These are phyloP conservation scores for Drosophila arawakana DNA, from an alignment of 1,140 invertebrate genomes.

Conservation along the genomic window DNA sequence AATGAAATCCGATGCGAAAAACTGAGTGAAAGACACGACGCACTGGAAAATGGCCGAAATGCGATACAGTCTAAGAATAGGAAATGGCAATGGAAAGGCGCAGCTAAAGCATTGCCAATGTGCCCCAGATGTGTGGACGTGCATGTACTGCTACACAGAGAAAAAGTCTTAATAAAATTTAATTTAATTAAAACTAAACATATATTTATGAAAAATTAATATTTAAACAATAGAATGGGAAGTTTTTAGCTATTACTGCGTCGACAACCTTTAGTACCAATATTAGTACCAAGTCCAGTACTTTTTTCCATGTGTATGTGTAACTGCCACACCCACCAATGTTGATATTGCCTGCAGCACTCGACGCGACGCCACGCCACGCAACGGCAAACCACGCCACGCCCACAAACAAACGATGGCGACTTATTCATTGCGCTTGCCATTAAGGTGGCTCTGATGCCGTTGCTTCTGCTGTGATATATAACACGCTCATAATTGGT, in stretches of 20 bases:
- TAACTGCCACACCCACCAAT: slow-evolving; percentile 7
- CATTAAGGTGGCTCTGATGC: slow-evolving; percentile 74
- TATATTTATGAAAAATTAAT: too few relatives aligned
- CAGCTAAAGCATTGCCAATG: slow-evolving; percentile 57
- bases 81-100: slow-evolving; percentile 22
- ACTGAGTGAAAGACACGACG: slow-evolving; percentile 4
- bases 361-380: not conserved
- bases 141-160: not conserved
- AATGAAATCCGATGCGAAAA: slow-evolving; percentile 41
- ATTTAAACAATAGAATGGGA: too few relatives aligned
- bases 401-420: slow-evolving; percentile 78
- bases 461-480: slow-evolving; percentile 68
- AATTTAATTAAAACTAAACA: too few relatives aligned
- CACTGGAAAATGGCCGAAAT: slow-evolving; percentile 69
- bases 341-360: slow-evolving; percentile 35
- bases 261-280: too few relatives aligned
- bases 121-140: slow-evolving; percentile 9
- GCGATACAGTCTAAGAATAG: slow-evolving; percentile 56
- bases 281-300: too few relatives aligned
- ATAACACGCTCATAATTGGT: slow-evolving; percentile 85
- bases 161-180: too few relatives aligned
- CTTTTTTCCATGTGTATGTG: not conserved
- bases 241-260: too few relatives aligned
- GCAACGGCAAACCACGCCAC: not conserved
- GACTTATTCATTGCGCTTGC: slow-evolving; percentile 81